A percentile compares a stretch with the other conserved stretches of the same genome.
Conservation (phyloP, 2,113 vertebrate species). For the Platycercus adscitus region DNA sequence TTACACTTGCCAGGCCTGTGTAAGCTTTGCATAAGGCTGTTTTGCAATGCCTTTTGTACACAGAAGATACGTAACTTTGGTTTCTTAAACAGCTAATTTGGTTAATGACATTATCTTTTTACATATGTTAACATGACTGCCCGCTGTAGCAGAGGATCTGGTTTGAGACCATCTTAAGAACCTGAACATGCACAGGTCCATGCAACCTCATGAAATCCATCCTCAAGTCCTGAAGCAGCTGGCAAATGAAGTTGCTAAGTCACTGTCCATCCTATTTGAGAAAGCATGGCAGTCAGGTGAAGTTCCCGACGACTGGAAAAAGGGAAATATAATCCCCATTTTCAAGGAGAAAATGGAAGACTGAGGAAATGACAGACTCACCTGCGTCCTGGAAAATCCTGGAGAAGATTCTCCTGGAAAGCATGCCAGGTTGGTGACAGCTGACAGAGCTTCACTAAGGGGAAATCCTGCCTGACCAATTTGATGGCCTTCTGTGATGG, state of each 20-base stretch:
- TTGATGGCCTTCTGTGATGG: too few relatives aligned
- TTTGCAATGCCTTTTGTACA: not conserved
- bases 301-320: not conserved
- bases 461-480: not conserved
- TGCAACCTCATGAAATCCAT: not conserved
- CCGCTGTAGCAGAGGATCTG: not conserved
- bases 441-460: not conserved
- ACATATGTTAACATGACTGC: not conserved
- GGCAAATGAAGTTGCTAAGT: not conserved
- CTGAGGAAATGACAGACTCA: not conserved
- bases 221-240: not conserved
- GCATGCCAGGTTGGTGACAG: not conserved
- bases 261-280: not conserved
- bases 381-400: not conserved
- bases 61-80: not conserved
- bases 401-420: not conserved
- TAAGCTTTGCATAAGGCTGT: not conserved
- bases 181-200: not conserved
- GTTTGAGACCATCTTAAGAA: not conserved
- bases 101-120: fast-evolving
- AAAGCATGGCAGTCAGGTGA: not conserved
- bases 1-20: fast-evolving
- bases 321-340: not conserved
- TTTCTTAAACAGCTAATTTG: not conserved
- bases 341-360: not conserved